These are phyloP conservation scores for Aquatica leii DNA, from an alignment of 2,888 invertebrate genomes.

Conservation along the genomic window DNA sequence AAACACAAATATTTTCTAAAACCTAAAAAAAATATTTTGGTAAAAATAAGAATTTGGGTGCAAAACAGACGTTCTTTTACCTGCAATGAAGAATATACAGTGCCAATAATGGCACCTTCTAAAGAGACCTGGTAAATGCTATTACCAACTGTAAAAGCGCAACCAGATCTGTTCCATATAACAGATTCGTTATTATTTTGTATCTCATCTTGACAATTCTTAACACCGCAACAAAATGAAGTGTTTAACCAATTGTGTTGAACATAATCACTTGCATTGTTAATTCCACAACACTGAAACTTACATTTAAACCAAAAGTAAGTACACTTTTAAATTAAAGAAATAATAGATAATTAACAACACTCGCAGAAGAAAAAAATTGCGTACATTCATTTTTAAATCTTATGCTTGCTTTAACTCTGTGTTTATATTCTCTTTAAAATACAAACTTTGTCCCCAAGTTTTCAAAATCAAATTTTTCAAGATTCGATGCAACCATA, in stretches of 20 bases:
- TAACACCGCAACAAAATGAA: conserved; percentile 27
- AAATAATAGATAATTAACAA: background rate
- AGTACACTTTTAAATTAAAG: background rate
- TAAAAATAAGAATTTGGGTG: too few relatives aligned
- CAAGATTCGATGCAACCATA: too few relatives aligned
- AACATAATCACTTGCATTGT: conserved; percentile 37
- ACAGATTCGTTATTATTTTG: conserved; percentile 9
- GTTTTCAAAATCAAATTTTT: background rate
- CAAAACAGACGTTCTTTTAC: too few relatives aligned
- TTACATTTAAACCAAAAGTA: conserved; percentile 27
- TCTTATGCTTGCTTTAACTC: too few relatives aligned
- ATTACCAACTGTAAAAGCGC: conserved; percentile 20
- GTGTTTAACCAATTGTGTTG: background rate
- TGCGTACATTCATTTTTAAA: background rate
- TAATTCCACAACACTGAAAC: conserved; percentile 41
- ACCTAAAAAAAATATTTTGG: too few relatives aligned
- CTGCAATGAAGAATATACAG: conserved; percentile 26
- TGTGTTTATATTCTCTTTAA: too few relatives aligned
- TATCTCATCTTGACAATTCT: conserved; percentile 27
- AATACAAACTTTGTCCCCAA: background rate
- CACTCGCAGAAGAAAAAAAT: background rate
- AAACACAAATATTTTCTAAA: too few relatives aligned
- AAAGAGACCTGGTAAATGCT: conserved; percentile 23
- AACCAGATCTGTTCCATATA: conserved; percentile 21
- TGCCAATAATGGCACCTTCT: conserved; percentile 32